phyloP scores from a whole-genome alignment of 2,113 vertebrate species.

The Stigmatopora argus region DNA sequence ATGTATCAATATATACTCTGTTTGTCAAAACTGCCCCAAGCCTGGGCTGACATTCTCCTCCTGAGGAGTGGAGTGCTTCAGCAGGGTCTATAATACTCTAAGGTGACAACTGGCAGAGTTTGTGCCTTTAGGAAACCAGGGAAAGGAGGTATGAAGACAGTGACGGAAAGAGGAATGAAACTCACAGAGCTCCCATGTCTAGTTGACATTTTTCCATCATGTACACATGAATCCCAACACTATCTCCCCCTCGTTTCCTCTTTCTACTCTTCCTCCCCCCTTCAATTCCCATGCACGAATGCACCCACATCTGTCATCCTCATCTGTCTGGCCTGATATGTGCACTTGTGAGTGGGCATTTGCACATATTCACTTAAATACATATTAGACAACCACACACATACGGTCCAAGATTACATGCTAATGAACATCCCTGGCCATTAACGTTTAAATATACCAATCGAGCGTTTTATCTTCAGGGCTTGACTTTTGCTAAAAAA shows the following conservation, averaged over 20 bases:
- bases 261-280: not conserved
- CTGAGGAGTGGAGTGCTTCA: conserved; percentile 95
- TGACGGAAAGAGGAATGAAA: conserved; percentile 77
- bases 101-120: conserved; percentile 96
- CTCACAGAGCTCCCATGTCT: conserved; percentile 76
- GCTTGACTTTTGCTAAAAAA: conserved; percentile 30
- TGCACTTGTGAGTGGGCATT: conserved; percentile 50
- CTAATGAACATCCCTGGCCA: conserved; percentile 28
- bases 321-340: conserved; percentile 52
- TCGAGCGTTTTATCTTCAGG: conserved; percentile 36
- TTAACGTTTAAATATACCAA: conserved; percentile 55
- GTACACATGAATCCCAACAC: conserved; percentile 34
- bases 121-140: conserved; percentile 87
- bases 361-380: conserved; percentile 41
- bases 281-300: conserved; percentile 41
- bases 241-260: not conserved
- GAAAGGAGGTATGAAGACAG: conserved; percentile 52
- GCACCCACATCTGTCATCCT: conserved; percentile 60
- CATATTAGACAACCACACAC: conserved; percentile 11
- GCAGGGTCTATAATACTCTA: conserved; percentile 88
- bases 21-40: conserved; percentile 99
- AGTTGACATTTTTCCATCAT: conserved; percentile 62
- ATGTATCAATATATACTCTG: conserved; percentile 99
- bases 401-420: not conserved
- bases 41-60: conserved; percentile 99